Evolutionary conservation across 2,888 invertebrate species (phyloP).

Genomic region (Ceriagrion tenellum): DNA sequence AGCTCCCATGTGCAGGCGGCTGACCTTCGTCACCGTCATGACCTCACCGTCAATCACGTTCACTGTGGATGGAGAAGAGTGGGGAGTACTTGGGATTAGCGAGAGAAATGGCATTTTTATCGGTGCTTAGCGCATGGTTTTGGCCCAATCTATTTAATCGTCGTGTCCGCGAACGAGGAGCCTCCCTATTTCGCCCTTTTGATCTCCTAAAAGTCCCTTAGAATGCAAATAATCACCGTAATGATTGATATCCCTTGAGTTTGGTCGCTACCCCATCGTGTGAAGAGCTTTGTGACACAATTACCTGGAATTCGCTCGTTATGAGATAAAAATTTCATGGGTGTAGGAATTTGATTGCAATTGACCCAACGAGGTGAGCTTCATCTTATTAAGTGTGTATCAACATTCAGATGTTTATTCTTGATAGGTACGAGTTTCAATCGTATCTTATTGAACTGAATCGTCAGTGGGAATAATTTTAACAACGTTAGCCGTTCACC

Average conservation of each 20-base stretch:
- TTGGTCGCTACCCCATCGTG: background rate
- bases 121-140: background rate
- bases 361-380: too few relatives aligned
- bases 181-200: background rate
- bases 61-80: slow-evolving; percentile 81
- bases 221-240: background rate
- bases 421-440: too few relatives aligned
- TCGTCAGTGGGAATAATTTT: too few relatives aligned
- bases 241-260: background rate
- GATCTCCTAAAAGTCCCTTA: background rate
- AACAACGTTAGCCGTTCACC: too few relatives aligned
- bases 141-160: background rate
- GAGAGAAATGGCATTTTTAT: background rate
- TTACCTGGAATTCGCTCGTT: background rate
- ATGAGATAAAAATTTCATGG: background rate
- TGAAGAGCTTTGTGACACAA: background rate
- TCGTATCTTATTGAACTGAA: too few relatives aligned
- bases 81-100: background rate
- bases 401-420: too few relatives aligned
- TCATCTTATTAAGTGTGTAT: too few relatives aligned
- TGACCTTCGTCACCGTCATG: slow-evolving; percentile 91
- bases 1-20: slow-evolving; percentile 94
- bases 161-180: background rate
- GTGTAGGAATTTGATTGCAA: too few relatives aligned
- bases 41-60: slow-evolving; percentile 93